These are phyloP conservation scores for Antedon mediterranea DNA, from an alignment of 53 echinoderm and acorn worm species.

Conservation along the genomic window DNA sequence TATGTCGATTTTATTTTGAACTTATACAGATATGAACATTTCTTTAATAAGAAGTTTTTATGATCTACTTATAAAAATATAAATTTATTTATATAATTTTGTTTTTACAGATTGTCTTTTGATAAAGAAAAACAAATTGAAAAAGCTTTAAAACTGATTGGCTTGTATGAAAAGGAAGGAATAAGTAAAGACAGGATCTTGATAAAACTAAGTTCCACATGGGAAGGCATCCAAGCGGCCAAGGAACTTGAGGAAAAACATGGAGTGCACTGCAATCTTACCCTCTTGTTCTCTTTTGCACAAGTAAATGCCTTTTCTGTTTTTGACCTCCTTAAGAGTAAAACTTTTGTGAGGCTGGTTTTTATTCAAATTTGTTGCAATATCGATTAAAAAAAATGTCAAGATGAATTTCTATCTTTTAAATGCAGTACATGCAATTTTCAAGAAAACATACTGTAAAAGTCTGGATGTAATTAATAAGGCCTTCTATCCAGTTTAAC, in stretches of 20 bases:
- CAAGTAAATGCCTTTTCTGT: constrained; percentile 33
- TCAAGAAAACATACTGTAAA: too few relatives aligned
- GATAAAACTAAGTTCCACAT: constrained; percentile 92
- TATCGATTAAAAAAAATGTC: too few relatives aligned
- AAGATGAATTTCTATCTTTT: too few relatives aligned
- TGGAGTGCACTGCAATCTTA: constrained; percentile 84
- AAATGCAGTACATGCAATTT: too few relatives aligned
- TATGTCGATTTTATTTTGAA: too few relatives aligned
- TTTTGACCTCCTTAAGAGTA: background rate
- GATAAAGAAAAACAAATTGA: constrained; percentile 61
- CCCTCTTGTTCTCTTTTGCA: constrained; percentile 75
- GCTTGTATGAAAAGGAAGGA: constrained; percentile 43
- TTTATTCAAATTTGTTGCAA: too few relatives aligned
- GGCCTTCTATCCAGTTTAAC: too few relatives aligned
- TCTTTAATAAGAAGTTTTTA: too few relatives aligned
- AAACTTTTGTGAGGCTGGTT: background rate
- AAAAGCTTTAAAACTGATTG: constrained; percentile 50
- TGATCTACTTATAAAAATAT: too few relatives aligned
- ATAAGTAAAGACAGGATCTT: constrained; percentile 69
- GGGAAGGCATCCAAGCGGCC: constrained; percentile 96
- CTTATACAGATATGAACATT: too few relatives aligned
- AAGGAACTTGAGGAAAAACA: constrained; percentile 45
- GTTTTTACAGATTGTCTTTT: constrained; percentile 53
- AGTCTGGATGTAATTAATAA: too few relatives aligned
- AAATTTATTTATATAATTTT: background rate